Evolutionary conservation across 92 coral and sea anemone species (phyloP).

Genomic region (Metridium senile): DNA sequence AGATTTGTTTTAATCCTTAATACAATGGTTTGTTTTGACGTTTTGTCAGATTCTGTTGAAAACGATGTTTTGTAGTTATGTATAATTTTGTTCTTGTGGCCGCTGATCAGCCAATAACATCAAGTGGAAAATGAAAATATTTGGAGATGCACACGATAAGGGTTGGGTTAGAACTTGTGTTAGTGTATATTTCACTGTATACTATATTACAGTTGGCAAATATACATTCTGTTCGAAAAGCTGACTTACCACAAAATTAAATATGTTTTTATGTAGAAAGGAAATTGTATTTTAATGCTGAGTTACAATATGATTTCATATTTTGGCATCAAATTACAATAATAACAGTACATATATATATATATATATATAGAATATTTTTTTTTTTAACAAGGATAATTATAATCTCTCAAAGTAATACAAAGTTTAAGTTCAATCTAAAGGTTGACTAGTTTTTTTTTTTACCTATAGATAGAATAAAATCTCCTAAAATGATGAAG

Average conservation of each 20-base stretch:
- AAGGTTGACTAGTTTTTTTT: too few relatives aligned
- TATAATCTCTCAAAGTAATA: too few relatives aligned
- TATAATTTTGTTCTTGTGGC: constrained; percentile 16
- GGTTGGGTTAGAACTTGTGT: constrained; percentile 21
- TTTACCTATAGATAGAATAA: background rate
- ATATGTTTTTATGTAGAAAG: background rate
- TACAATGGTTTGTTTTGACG: constrained; percentile 21
- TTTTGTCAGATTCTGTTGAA: constrained; percentile 13
- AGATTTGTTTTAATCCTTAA: background rate
- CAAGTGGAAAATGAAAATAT: constrained; percentile 7
- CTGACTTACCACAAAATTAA: background rate
- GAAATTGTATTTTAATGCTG: background rate
- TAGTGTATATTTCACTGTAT: constrained; percentile 1
- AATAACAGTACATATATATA: too few relatives aligned
- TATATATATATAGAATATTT: too few relatives aligned
- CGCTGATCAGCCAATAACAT: constrained; percentile 6
- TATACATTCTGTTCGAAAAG: background rate
- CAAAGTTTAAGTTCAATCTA: too few relatives aligned
- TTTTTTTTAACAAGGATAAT: too few relatives aligned
- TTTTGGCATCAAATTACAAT: too few relatives aligned
- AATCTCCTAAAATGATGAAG: background rate
- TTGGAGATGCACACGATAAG: constrained; percentile 23
- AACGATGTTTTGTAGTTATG: constrained; percentile 13
- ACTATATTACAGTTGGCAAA: background rate
- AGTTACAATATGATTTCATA: too few relatives aligned